These are phyloP conservation scores for Caenorhabditis becei DNA, from an alignment of 2,888 invertebrate genomes.

Conservation along the genomic window DNA sequence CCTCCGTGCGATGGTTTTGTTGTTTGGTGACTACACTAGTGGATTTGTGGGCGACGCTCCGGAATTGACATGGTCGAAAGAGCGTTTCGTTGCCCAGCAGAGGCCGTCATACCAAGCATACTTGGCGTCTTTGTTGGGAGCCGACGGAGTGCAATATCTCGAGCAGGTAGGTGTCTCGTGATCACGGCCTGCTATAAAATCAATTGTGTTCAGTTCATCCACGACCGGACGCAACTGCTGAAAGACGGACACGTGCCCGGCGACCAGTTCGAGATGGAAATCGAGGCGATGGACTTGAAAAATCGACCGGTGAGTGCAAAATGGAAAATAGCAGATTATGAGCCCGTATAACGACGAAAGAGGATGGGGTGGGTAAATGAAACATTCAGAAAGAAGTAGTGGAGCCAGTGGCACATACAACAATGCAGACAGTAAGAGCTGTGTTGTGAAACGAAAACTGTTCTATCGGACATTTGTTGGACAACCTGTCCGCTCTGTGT, in stretches of 20 bases:
- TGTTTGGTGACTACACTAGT: slow-evolving; percentile 92
- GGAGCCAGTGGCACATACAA: slow-evolving; percentile 38
- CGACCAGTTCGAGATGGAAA: slow-evolving; percentile 96
- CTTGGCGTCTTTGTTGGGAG: slow-evolving; percentile 66
- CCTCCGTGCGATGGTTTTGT: slow-evolving; percentile 91
- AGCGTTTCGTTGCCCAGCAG: slow-evolving; percentile 69
- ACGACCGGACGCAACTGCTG: slow-evolving; percentile 93
- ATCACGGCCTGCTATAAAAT: background rate
- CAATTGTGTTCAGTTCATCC: slow-evolving; percentile 88
- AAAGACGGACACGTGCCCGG: slow-evolving; percentile 94
- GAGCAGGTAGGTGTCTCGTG: slow-evolving; percentile 66
- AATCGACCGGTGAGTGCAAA: slow-evolving; percentile 57
- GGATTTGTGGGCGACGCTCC: slow-evolving; percentile 66
- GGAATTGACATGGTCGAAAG: slow-evolving; percentile 63
- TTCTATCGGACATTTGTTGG: background rate
- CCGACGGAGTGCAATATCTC: slow-evolving; percentile 79
- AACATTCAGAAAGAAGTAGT: slow-evolving; percentile 36
- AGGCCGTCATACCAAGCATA: slow-evolving; percentile 63
- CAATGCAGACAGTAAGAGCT: slow-evolving; percentile 57
- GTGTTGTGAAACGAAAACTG: slow-evolving; percentile 23
- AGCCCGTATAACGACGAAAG: background rate
- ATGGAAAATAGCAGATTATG: background rate
- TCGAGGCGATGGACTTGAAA: slow-evolving; percentile 79
- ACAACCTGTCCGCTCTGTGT: background rate
- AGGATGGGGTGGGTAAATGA: background rate